These are phyloP conservation scores for Maconellicoccus hirsutus DNA, from an alignment of 1,140 invertebrate genomes.

Conservation along the genomic window DNA sequence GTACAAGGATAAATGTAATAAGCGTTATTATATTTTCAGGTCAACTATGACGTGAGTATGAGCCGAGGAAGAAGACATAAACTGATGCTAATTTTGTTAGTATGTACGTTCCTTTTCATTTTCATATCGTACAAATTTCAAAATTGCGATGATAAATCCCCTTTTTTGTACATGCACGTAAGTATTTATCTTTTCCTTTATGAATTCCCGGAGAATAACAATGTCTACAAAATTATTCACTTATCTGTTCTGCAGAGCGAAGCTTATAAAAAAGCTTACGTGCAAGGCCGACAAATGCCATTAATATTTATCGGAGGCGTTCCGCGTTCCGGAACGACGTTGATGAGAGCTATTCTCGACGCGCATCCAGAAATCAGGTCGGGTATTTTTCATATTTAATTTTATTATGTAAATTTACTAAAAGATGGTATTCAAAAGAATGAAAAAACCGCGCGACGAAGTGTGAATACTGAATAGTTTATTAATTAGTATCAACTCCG, in stretches of 20 bases:
- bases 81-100: not conserved
- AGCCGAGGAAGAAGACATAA: constrained; percentile 31
- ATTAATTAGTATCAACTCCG: too few relatives aligned
- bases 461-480: too few relatives aligned
- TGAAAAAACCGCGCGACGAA: too few relatives aligned
- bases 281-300: constrained; percentile 75
- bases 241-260: constrained; percentile 40
- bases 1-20: too few relatives aligned
- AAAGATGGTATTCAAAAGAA: too few relatives aligned
- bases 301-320: constrained; percentile 96
- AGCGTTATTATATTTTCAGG: constrained; percentile 26
- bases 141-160: not conserved
- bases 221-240: not conserved
- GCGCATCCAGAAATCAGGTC: constrained; percentile 92
- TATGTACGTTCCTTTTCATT: constrained; percentile 1
- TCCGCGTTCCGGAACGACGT: constrained; percentile 89
- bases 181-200: constrained; percentile 2
- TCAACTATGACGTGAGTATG: constrained; percentile 33
- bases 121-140: constrained; percentile 5
- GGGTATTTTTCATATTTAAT: too few relatives aligned
- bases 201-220: too few relatives aligned
- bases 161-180: not conserved
- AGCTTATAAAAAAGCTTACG: constrained; percentile 49
- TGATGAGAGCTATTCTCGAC: constrained; percentile 96
- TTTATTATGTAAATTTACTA: too few relatives aligned